Evolutionary conservation across 2,113 vertebrate genomes (phyloP).

Genomic region (Casuarius casuarius): DNA sequence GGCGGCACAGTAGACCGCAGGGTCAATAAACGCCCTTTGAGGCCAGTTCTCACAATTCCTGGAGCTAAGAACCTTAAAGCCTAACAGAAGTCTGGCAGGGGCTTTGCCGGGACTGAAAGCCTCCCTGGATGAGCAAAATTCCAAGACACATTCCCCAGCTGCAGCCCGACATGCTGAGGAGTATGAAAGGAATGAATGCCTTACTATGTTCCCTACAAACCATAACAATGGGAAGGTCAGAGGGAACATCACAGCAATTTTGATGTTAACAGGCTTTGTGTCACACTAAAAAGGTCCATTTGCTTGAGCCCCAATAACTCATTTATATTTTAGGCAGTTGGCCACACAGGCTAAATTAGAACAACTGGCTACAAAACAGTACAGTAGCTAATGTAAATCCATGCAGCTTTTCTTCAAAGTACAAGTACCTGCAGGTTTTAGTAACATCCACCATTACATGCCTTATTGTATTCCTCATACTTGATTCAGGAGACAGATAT

Average conservation of each 20-base stretch:
- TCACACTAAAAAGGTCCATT: not conserved
- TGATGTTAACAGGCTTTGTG: constrained; percentile 36
- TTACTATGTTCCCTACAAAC: constrained; percentile 34
- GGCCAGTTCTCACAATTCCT: not conserved
- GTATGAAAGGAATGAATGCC: constrained; percentile 34
- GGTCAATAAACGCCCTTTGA: not conserved
- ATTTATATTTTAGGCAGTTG: not conserved
- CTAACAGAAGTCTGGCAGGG: not conserved
- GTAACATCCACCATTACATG: not conserved
- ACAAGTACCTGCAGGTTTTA: not conserved
- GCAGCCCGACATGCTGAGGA: not conserved
- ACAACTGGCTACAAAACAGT: not conserved
- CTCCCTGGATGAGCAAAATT: constrained; percentile 40
- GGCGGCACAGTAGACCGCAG: not conserved
- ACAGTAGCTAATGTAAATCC: not conserved
- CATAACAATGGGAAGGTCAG: constrained; percentile 16
- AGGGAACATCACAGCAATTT: constrained; percentile 49
- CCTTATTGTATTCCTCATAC: not conserved
- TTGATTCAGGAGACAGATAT: not conserved
- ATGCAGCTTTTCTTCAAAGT: not conserved
- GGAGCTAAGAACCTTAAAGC: not conserved
- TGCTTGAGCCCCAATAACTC: constrained; percentile 11
- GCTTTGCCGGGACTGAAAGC: not conserved
- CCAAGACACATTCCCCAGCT: constrained; percentile 57
- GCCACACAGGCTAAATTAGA: not conserved